phyloP scores from a whole-genome alignment of 2,888 invertebrate genomes.

The Nomada lathburiana region DNA sequence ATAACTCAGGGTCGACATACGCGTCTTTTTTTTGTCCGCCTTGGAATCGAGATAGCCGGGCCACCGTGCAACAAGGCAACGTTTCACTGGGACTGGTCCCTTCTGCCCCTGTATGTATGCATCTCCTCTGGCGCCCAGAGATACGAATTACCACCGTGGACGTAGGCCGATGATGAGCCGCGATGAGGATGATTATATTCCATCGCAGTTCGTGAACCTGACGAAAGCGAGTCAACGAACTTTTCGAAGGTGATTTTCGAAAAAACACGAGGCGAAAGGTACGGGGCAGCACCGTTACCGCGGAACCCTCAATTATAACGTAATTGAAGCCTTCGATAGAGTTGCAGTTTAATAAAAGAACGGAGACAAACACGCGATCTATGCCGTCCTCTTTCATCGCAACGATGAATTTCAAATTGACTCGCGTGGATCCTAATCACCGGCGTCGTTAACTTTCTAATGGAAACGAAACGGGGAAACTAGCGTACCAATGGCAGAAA shows the following conservation, averaged over 20 bases:
- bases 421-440: constrained; percentile 37
- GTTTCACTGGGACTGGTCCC: constrained; percentile 40
- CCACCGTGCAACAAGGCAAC: constrained; percentile 45
- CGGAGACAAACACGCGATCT: constrained; percentile 62
- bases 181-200: constrained; percentile 54
- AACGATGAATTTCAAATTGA: constrained; percentile 44
- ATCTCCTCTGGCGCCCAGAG: constrained; percentile 16
- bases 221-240: constrained; percentile 56
- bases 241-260: constrained; percentile 56
- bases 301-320: constrained; percentile 60
- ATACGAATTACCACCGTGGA: constrained; percentile 42
- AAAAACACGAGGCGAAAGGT: constrained; percentile 39
- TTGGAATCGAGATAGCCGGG: constrained; percentile 34
- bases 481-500: not conserved
- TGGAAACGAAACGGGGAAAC: constrained; percentile 26
- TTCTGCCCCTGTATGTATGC: not conserved
- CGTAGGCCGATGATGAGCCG: constrained; percentile 44
- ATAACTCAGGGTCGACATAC: constrained; percentile 41
- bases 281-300: constrained; percentile 25
- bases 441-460: constrained; percentile 9
- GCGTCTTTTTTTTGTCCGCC: constrained; percentile 4
- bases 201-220: constrained; percentile 36
- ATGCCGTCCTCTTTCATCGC: constrained; percentile 22
- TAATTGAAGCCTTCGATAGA: constrained; percentile 59
- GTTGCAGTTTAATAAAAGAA: constrained; percentile 61